phyloP scores from a whole-genome alignment of 2,113 vertebrate species.

The Scortum barcoo region DNA sequence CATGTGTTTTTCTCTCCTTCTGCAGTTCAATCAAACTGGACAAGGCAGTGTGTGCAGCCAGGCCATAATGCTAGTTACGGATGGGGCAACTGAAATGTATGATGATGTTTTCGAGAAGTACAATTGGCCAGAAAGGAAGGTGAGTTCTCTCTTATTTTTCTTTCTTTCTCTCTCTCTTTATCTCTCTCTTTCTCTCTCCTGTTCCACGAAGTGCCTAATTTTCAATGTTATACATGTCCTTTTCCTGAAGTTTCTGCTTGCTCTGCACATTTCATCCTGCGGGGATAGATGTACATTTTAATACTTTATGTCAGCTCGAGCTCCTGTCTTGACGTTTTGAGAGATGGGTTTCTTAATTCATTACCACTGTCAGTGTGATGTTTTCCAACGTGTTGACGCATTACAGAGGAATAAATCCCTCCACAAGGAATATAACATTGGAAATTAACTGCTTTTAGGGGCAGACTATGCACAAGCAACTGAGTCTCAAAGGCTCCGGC shows the following conservation, averaged over 20 bases:
- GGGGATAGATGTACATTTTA: slow-evolving; percentile 41
- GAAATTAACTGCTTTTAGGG: slow-evolving; percentile 71
- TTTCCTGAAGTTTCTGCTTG: slow-evolving; percentile 36
- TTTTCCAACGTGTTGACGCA: slow-evolving; percentile 51
- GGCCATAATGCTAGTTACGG: slow-evolving; percentile 98
- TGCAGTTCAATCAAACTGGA: slow-evolving; percentile 96
- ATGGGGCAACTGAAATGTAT: slow-evolving; percentile 95
- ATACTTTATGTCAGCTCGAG: slow-evolving; percentile 27
- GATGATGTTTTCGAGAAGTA: slow-evolving; percentile 95
- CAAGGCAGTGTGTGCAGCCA: slow-evolving; percentile 97
- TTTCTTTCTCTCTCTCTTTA: neutral
- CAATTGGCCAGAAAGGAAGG: slow-evolving; percentile 98
- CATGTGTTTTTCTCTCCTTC: neutral
- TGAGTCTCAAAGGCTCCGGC: slow-evolving; percentile 31
- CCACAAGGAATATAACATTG: slow-evolving; percentile 42
- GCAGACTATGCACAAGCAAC: slow-evolving; percentile 33
- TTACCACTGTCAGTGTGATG: slow-evolving; percentile 47
- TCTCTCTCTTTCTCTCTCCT: neutral
- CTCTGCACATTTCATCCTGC: slow-evolving; percentile 42
- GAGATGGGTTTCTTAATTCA: slow-evolving; percentile 67
- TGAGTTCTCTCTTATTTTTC: slow-evolving; percentile 69
- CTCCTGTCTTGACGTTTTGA: slow-evolving; percentile 63
- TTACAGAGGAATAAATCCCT: slow-evolving; percentile 43
- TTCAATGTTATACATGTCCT: slow-evolving; percentile 2
- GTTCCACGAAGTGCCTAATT: neutral